A percentile compares a stretch with the other conserved stretches of the same genome.
These are phyloP conservation scores for Drosophila saltans DNA, from an alignment of 1,140 invertebrate genomes.

Conservation along the genomic window DNA sequence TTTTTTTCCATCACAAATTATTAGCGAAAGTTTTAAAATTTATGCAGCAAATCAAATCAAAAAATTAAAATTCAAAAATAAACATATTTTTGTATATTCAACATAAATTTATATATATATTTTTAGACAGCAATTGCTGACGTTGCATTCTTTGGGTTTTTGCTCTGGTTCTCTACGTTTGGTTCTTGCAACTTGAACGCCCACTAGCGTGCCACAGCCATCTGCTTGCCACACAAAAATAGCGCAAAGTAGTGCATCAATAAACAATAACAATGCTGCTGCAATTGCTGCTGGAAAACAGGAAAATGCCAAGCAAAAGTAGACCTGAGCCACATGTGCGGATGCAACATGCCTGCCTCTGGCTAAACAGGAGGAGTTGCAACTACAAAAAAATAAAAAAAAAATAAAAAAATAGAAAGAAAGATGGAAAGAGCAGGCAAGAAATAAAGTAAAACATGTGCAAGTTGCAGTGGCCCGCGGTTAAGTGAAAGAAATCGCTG, in stretches of 20 bases:
- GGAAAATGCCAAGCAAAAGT: constrained; percentile 48
- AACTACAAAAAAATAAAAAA: constrained; percentile 31
- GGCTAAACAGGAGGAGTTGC: constrained; percentile 41
- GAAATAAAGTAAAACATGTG: constrained; percentile 66
- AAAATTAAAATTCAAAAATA: constrained; percentile 20
- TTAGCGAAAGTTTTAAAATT: constrained; percentile 29
- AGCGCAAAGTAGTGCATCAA: constrained; percentile 81
- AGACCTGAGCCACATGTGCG: constrained; percentile 68
- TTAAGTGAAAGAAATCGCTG: constrained; percentile 76
- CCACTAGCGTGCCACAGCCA: constrained; percentile 61
- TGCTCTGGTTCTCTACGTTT: constrained; percentile 15
- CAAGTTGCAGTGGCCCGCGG: constrained; percentile 73
- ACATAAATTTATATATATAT: constrained; percentile 5
- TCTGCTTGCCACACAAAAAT: constrained; percentile 72
- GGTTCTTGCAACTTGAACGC: constrained; percentile 54
- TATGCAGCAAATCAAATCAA: too few species aligned
- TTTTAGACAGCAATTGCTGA: constrained; percentile 41
- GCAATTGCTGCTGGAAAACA: constrained; percentile 54
- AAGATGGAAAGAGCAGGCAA: constrained; percentile 47
- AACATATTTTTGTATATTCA: neutral
- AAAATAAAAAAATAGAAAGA: constrained; percentile 27
- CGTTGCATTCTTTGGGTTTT: constrained; percentile 26
- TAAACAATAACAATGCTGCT: constrained; percentile 79
- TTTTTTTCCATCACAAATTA: constrained; percentile 37
- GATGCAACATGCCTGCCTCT: constrained; percentile 59